Percentiles rank a stretch among this genome's conserved stretches.
Evolutionary conservation across 2,797 vertebrate genomes (phyloP).

Genomic region (Alauda arvensis): DNA sequence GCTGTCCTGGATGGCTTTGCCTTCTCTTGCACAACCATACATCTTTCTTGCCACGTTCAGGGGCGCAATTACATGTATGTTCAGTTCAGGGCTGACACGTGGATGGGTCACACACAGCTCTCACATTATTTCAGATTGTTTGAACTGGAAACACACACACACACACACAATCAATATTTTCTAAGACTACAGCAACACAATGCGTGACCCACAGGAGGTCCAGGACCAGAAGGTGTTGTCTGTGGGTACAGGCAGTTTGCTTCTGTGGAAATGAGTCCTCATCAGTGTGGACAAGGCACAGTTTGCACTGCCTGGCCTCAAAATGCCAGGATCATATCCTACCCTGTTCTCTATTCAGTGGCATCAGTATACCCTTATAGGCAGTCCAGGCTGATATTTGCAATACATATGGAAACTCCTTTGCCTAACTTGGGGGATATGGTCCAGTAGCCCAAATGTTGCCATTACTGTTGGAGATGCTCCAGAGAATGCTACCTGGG

Average conservation of each 20-base stretch:
- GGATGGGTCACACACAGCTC: not conserved
- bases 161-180: not conserved
- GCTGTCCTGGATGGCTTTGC: not conserved
- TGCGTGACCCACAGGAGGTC: not conserved
- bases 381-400: not conserved
- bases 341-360: not conserved
- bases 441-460: not conserved
- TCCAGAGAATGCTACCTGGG: not conserved
- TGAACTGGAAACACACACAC: not conserved
- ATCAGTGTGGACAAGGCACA: not conserved
- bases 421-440: not conserved
- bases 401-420: not conserved
- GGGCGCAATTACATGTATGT: accelerated
- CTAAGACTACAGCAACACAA: not conserved
- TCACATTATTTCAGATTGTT: not conserved
- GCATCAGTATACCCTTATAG: not conserved
- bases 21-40: not conserved
- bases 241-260: not conserved
- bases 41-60: not conserved
- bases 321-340: not conserved
- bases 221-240: not conserved
- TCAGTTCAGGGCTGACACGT: not conserved
- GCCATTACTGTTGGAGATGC: not conserved
- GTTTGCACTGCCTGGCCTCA: not conserved
- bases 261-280: not conserved